Base-by-base conservation (phyloP, 2,888 invertebrate genomes). In the Synergus itoensis region DNA sequence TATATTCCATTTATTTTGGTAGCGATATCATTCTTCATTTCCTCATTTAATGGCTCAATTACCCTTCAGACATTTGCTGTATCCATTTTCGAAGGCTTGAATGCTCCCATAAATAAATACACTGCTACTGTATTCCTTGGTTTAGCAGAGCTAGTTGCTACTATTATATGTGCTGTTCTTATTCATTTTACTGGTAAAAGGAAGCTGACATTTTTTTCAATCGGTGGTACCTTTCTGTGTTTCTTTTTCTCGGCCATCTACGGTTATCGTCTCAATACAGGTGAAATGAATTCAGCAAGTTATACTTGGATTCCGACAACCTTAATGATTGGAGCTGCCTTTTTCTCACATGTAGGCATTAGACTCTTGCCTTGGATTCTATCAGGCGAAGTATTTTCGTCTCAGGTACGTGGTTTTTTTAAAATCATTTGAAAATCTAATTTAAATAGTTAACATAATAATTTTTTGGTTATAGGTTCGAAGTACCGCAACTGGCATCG, bases 291-390 rank as follows among this genome's bases (percentile, higher is more conserved):
- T 41, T 82, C 80, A 0, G 76, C 83, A 4, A 67, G 77, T 0
- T 88, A 89, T 78, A 87, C 89, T 11, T 97, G 96, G 96, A 90
- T 96, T 3, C 96, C 97, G 0, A 93, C 95, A 28, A 93, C 94
- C 0, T 93, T 96, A 0, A 91, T 97, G 28, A 94, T 96, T 86
- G 90, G 94, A 1, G 93, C 95, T 7, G 96, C 96, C 0, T 94
- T 96, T 85, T 92, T 96, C 64, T 94, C 96, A 0, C 96, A 96
- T 87, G 92, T 94, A 4, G 95, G 95, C 0, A 95, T 97, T 67
- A 93, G 96, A 77, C 92, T 96, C 81, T 91, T 97, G 65, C 96
- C 97, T 0, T 97, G 97, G 97, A 94, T 97, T 83, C 93, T 97
- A 14, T 95, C 96, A 62, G 96, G 96, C 11, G 97, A 97, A 92